Base-by-base conservation (phyloP, 64 coral and sea anemone species). In the Platygyra sinensis region DNA sequence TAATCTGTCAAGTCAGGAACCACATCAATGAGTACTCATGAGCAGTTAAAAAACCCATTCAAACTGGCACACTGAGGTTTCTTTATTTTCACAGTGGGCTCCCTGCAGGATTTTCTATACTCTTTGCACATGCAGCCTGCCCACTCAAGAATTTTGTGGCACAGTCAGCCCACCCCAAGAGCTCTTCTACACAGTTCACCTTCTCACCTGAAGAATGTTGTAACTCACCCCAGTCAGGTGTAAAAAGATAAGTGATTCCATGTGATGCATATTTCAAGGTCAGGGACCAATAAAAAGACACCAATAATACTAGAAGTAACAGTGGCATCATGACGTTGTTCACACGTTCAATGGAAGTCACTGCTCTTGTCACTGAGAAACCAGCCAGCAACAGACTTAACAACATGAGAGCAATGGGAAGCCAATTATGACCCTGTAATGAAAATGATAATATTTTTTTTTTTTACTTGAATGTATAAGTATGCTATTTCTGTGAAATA, bases 251-350 rank as follows among this genome's bases (percentile, higher is more conserved):
- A 10, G 10, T 38, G 29, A 96, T 96, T 0, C 94, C 94, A 63
- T 92, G 20, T 27, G 77, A 78, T 52, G 94, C 90, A 86, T 96
- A 96, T 39, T 96, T 46, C 90, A 96, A 88, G 22, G 86, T 25
- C 60, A 96, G 67, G 2, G 94, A 88, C 94, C 94, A 96, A 73
- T 33, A 96, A 36, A 96, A 96, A 1, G 94, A 92, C 12, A 92
- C 83, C 9, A 73, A 50, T 24, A 96, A 27, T 25, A 96, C 88
- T 13, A 76, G 8, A 52, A 96, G 55, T 63, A 96, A 72, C 29
- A 96, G 33, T 0, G 94, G 94, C 4, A 96, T 87, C 52, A 96
- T 75, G 25, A 96, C 77, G 24, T 60, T 96, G 90, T 96, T 96
- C 0, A 86, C 94, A 30, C 88, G 86, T 32, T 92, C 94, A 72